phyloP scores from a whole-genome alignment of 2,797 vertebrate species.

The Sciurus vulgaris region DNA sequence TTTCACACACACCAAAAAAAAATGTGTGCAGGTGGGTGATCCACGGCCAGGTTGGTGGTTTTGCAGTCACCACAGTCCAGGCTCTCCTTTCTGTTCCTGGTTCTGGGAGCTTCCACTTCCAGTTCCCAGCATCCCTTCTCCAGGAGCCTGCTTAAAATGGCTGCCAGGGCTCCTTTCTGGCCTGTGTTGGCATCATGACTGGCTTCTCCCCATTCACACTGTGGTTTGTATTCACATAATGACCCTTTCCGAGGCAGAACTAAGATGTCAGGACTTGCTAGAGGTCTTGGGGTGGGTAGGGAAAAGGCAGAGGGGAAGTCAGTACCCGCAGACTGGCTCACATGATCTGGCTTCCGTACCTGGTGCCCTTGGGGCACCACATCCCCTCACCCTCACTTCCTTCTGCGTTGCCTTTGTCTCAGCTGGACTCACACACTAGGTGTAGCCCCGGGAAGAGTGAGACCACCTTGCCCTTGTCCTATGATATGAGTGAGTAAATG shows the following conservation, averaged over 20 bases:
- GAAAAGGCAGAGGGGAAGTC: neutral
- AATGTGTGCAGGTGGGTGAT: too few species aligned
- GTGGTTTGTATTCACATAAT: neutral
- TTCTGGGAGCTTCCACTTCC: neutral
- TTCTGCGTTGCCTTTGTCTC: neutral
- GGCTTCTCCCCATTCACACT: neutral
- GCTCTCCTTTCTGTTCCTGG: neutral
- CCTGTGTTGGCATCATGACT: neutral
- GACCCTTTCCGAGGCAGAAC: neutral
- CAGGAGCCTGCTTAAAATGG: neutral
- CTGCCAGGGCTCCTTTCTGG: neutral
- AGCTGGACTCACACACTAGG: neutral
- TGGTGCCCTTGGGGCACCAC: neutral
- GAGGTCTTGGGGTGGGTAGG: neutral
- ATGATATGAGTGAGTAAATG: neutral
- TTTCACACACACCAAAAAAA: neutral
- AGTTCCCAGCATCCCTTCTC: neutral
- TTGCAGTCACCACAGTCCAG: rapidly evolving
- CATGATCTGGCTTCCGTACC: neutral
- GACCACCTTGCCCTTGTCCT: neutral
- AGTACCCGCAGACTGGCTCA: neutral
- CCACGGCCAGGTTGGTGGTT: too few species aligned
- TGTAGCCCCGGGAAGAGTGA: neutral
- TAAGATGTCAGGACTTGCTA: neutral
- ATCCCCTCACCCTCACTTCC: neutral